Conservation (phyloP, 2,113 vertebrate species). For the Penelope pileata region DNA sequence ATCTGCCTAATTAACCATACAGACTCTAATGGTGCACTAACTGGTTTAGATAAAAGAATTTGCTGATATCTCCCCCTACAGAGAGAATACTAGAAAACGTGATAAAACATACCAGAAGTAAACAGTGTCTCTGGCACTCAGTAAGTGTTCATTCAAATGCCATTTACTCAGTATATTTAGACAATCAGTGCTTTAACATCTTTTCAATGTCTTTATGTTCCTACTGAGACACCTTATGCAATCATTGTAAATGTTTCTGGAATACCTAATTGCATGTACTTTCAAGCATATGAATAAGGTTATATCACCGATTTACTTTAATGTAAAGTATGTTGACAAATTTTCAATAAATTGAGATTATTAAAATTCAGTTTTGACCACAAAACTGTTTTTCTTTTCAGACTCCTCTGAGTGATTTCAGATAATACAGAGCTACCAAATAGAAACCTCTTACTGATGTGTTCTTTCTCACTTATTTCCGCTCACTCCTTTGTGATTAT, state of each 20-base stretch:
- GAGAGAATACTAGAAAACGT: conserved; percentile 57
- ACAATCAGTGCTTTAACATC: conserved; percentile 60
- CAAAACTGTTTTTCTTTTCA: not conserved
- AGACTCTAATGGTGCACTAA: conserved; percentile 75
- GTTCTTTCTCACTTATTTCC: not conserved
- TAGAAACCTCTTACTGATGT: not conserved
- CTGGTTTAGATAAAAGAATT: conserved; percentile 81
- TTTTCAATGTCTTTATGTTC: conserved; percentile 60
- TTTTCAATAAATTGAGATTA: not conserved
- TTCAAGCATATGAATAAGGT: not conserved
- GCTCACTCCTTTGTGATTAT: not conserved
- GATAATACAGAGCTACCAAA: not conserved
- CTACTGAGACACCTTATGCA: conserved; percentile 14
- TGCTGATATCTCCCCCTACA: conserved; percentile 69
- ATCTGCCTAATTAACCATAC: conserved; percentile 76
- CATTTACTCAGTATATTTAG: conserved; percentile 67
- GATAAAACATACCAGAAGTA: conserved; percentile 66
- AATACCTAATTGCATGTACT: conserved; percentile 8
- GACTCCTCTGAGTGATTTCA: not conserved
- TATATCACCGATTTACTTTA: not conserved
- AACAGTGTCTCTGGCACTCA: conserved; percentile 49
- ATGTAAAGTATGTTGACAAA: not conserved
- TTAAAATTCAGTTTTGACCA: not conserved
- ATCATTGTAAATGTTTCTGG: conserved; percentile 26
- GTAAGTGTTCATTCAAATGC: conserved; percentile 61